Conservation (phyloP, 2,888 invertebrate genomes). For the Elaeidobius kamerunicus region DNA sequence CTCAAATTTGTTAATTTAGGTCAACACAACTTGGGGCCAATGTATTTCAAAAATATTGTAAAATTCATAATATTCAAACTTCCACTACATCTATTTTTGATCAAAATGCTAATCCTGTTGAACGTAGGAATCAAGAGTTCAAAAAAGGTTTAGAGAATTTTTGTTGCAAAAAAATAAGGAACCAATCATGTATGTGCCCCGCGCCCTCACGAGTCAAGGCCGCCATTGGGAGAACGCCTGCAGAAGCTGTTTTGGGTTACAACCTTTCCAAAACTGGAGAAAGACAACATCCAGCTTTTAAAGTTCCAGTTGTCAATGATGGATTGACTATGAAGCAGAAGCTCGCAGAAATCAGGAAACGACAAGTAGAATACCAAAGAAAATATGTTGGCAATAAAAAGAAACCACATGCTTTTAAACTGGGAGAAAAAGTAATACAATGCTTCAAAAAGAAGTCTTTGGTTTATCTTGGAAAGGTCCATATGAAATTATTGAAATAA, state of each 20-base stretch:
- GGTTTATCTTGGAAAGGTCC: too few relatives aligned
- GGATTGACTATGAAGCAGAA: neutral
- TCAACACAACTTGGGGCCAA: too few relatives aligned
- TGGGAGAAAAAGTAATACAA: neutral
- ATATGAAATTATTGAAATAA: too few relatives aligned
- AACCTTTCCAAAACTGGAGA: neutral
- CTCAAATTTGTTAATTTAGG: too few relatives aligned
- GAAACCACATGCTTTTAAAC: neutral
- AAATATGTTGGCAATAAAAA: neutral
- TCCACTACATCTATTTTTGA: too few relatives aligned
- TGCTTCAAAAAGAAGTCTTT: neutral
- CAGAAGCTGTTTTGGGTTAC: neutral
- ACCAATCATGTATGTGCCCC: neutral
- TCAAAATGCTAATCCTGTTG: too few relatives aligned
- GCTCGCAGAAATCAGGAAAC: neutral
- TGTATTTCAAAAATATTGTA: too few relatives aligned
- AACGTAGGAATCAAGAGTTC: too few relatives aligned
- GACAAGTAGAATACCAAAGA: neutral
- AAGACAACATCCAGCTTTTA: neutral
- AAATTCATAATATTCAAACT: too few relatives aligned
- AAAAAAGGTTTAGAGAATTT: too few relatives aligned
- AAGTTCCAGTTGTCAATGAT: slow-evolving; percentile 2
- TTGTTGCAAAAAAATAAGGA: neutral
- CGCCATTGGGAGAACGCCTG: neutral
- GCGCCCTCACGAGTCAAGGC: neutral